Percentiles rank a stretch among this genome's conserved stretches.
Evolutionary conservation across 2,888 invertebrate species (phyloP).

Genomic region (Brachyptera risi): DNA sequence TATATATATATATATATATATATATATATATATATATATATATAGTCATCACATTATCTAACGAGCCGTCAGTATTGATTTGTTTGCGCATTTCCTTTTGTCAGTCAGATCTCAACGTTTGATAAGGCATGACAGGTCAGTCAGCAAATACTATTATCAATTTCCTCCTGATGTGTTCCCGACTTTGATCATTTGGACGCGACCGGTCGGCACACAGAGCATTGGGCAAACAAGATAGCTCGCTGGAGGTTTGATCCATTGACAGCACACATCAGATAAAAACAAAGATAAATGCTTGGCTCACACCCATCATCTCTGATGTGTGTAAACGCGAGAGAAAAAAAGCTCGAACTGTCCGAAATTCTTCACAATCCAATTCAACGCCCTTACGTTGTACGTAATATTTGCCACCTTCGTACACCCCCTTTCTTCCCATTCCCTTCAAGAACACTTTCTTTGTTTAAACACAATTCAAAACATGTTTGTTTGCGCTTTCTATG

Average conservation of each 20-base stretch:
- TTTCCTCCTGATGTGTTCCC: slow-evolving; percentile 12
- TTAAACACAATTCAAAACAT: slow-evolving; percentile 20
- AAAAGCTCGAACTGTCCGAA: not conserved
- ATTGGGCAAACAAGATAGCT: slow-evolving; percentile 18
- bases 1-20: too few relatives aligned
- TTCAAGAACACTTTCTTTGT: not conserved
- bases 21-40: too few relatives aligned
- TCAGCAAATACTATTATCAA: slow-evolving; percentile 21
- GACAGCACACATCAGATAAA: slow-evolving; percentile 11
- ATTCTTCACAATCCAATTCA: slow-evolving; percentile 18
- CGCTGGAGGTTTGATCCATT: too few relatives aligned
- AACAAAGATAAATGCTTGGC: slow-evolving; percentile 15
- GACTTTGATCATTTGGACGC: slow-evolving; percentile 5
- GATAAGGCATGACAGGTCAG: slow-evolving; percentile 19
- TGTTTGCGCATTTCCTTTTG: slow-evolving; percentile 19
- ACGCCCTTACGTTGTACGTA: not conserved
- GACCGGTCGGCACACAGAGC: not conserved
- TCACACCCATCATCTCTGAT: not conserved
- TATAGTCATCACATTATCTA: not conserved
- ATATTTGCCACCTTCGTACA: slow-evolving; percentile 5
- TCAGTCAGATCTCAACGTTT: not conserved
- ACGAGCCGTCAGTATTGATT: slow-evolving; percentile 8
- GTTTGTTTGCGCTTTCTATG: slow-evolving; percentile 8
- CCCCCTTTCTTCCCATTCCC: too few relatives aligned
- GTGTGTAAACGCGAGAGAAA: not conserved